Conservation (phyloP, 2,797 vertebrate species). For the Bryconaethiops microstoma region DNA sequence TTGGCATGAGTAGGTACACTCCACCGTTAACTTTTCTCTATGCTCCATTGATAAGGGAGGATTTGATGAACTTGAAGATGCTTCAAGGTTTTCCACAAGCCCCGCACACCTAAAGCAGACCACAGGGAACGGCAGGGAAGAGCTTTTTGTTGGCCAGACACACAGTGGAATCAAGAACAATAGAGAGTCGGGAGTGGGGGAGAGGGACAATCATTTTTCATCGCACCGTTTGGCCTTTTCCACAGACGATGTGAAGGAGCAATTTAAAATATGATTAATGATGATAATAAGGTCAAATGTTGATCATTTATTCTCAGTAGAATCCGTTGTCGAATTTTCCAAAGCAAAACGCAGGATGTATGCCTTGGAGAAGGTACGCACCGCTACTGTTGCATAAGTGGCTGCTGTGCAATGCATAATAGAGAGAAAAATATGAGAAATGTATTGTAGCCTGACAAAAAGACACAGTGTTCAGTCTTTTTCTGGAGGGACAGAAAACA, state of each 20-base stretch:
- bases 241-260: slow-evolving; percentile 41
- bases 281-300: slow-evolving; percentile 55
- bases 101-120: slow-evolving; percentile 36
- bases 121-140: slow-evolving; percentile 32
- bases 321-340: background rate
- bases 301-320: slow-evolving; percentile 47
- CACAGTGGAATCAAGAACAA: slow-evolving; percentile 53
- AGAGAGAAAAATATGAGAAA: background rate
- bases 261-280: slow-evolving; percentile 57
- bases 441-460: background rate
- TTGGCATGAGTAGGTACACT: slow-evolving; percentile 34
- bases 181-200: slow-evolving; percentile 43
- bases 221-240: slow-evolving; percentile 49
- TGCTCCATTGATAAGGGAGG: slow-evolving; percentile 2
- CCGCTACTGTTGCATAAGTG: slow-evolving; percentile 6
- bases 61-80: slow-evolving; percentile 46
- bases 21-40: slow-evolving; percentile 19
- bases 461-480: slow-evolving; percentile 6
- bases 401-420: background rate
- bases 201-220: slow-evolving; percentile 53
- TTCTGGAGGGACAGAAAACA: slow-evolving; percentile 11
- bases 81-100: slow-evolving; percentile 48
- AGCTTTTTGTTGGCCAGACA: slow-evolving; percentile 42
- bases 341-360: slow-evolving; percentile 10
- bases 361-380: slow-evolving; percentile 33